Evolutionary conservation across 2,888 invertebrate species (phyloP).

Genomic region (Terebella lapidaria): DNA sequence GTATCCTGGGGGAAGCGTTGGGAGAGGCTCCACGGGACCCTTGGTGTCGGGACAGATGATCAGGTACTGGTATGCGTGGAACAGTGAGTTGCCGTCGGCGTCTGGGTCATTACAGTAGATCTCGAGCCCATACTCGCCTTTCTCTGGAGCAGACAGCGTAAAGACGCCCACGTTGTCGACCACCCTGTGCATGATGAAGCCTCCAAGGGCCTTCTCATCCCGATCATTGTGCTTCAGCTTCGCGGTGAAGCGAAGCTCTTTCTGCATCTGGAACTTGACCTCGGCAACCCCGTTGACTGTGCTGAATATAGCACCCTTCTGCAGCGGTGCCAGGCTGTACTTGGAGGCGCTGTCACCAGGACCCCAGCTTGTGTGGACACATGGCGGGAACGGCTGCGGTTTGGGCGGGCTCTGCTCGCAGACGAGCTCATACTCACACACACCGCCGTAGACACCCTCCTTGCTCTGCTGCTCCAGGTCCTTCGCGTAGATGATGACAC

Average conservation of each 20-base stretch:
- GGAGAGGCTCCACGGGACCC: conserved; percentile 40
- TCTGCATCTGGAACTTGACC: conserved; percentile 43
- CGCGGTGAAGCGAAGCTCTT: conserved; percentile 50
- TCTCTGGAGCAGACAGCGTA: conserved; percentile 44
- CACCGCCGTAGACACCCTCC: conserved; percentile 52
- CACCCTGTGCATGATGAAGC: conserved; percentile 47
- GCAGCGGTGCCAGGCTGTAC: conserved; percentile 45
- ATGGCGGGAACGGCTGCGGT: conserved; percentile 50
- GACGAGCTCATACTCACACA: conserved; percentile 52
- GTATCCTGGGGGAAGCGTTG: conserved; percentile 49
- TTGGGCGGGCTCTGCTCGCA: conserved; percentile 37
- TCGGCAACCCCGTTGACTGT: conserved; percentile 49
- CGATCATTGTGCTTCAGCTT: conserved; percentile 47
- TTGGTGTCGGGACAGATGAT: conserved; percentile 44
- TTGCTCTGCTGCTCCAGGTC: conserved; percentile 47
- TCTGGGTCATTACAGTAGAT: conserved; percentile 52
- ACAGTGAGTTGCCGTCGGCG: conserved; percentile 47
- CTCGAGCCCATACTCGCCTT: conserved; percentile 51
- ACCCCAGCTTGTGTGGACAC: conserved; percentile 52
- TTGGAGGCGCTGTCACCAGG: conserved; percentile 45
- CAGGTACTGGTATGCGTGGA: conserved; percentile 50
- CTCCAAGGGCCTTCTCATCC: conserved; percentile 45
- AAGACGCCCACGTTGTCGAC: conserved; percentile 51
- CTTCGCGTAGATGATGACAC: conserved; percentile 52
- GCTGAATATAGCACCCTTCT: conserved; percentile 45